Evolutionary conservation across 2,888 invertebrate species (phyloP).

Genomic region (Vanessa cardui): DNA sequence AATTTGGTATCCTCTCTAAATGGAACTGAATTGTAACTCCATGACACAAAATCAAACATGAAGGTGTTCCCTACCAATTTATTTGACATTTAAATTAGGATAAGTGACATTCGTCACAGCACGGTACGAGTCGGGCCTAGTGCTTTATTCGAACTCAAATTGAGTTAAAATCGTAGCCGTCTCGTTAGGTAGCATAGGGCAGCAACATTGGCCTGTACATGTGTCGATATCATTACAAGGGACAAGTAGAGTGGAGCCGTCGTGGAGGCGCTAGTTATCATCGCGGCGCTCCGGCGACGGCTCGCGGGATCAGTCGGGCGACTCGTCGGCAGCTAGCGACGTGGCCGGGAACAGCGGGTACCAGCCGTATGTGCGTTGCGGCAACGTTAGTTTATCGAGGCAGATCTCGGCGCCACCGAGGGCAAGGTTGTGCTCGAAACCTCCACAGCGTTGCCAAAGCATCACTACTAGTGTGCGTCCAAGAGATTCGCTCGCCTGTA

Average conservation of each 20-base stretch:
- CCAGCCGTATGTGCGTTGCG: constrained; percentile 93
- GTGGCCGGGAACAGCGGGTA: constrained; percentile 95
- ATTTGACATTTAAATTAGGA: not conserved
- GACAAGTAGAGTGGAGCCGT: constrained; percentile 54
- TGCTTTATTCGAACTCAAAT: not conserved
- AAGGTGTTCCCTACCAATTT: not conserved
- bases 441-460: constrained; percentile 95
- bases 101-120: not conserved
- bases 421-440: constrained; percentile 91
- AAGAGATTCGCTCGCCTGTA: constrained; percentile 87
- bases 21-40: constrained; percentile 2
- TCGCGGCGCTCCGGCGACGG: constrained; percentile 79
- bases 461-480: constrained; percentile 93
- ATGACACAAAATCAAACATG: not conserved
- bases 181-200: constrained; percentile 12
- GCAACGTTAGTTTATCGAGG: constrained; percentile 90
- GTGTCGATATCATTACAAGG: constrained; percentile 10
- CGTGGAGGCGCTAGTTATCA: constrained; percentile 63
- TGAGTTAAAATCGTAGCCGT: not conserved
- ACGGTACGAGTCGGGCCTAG: not conserved
- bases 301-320: constrained; percentile 80
- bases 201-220: not conserved
- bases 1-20: not conserved
- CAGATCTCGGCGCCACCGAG: constrained; percentile 94
- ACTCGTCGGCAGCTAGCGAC: constrained; percentile 86